These are phyloP conservation scores for Ophioninae sp. DNA, from an alignment of 2,888 invertebrate genomes.

Conservation along the genomic window DNA sequence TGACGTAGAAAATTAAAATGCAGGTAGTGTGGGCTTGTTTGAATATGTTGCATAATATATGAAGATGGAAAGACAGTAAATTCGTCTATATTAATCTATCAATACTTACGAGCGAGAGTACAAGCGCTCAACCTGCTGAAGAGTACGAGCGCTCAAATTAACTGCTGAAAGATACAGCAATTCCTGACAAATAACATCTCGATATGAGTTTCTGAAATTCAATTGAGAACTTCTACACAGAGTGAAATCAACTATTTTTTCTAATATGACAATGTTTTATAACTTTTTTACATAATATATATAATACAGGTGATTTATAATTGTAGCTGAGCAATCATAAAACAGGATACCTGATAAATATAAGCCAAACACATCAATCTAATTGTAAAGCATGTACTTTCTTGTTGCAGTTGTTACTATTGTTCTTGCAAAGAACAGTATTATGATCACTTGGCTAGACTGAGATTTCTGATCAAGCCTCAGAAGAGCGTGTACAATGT, in stretches of 20 bases:
- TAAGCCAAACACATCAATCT: background rate
- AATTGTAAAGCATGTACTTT: background rate
- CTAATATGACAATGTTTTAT: background rate
- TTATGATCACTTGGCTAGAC: slow-evolving; percentile 60
- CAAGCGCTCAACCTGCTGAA: too few relatives aligned
- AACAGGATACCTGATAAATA: background rate
- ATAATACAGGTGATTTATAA: background rate
- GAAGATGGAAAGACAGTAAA: background rate
- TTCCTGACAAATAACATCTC: background rate
- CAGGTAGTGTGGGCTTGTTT: background rate
- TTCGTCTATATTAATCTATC: background rate
- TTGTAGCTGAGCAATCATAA: background rate
- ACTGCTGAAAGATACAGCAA: background rate
- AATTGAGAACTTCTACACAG: background rate
- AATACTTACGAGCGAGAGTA: background rate
- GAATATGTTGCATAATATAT: background rate
- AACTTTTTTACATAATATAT: background rate
- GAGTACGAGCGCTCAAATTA: too few relatives aligned
- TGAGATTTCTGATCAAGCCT: slow-evolving; percentile 46
- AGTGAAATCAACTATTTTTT: background rate
- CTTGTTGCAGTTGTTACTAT: slow-evolving; percentile 53
- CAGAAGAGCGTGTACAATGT: slow-evolving; percentile 73
- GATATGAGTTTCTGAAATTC: background rate
- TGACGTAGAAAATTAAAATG: background rate
- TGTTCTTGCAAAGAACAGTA: slow-evolving; percentile 50